Evolutionary conservation across 2,888 invertebrate genomes (phyloP).

Genomic region (Sesamia inferens): DNA sequence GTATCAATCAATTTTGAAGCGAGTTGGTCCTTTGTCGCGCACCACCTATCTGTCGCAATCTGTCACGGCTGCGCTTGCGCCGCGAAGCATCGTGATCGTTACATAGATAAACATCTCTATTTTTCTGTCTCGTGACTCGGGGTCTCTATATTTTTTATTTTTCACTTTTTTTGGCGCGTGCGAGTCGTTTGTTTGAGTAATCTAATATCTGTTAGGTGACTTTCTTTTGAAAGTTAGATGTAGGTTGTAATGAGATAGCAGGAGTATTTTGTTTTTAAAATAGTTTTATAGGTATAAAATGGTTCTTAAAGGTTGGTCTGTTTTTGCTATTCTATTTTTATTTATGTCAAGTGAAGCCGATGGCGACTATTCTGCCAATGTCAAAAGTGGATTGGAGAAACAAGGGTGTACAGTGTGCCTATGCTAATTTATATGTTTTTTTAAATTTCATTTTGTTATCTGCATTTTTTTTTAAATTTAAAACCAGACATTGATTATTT

Average conservation of each 20-base stretch:
- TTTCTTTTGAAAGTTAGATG: slow-evolving; percentile 61
- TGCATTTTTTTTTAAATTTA: too few species aligned
- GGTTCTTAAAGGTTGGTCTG: not conserved
- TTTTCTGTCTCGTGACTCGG: slow-evolving; percentile 65
- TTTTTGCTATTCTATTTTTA: not conserved
- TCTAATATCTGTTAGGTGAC: slow-evolving; percentile 58
- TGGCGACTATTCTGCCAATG: too few species aligned
- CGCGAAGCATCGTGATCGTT: slow-evolving; percentile 62
- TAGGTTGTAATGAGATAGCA: slow-evolving; percentile 28
- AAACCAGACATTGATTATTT: not conserved
- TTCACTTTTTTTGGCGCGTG: slow-evolving; percentile 51
- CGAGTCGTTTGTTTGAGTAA: slow-evolving; percentile 61
- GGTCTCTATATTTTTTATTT: slow-evolving; percentile 44
- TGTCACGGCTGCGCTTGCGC: slow-evolving; percentile 66
- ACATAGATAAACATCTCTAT: slow-evolving; percentile 73
- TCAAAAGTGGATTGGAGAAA: too few species aligned
- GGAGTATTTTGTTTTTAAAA: slow-evolving; percentile 10
- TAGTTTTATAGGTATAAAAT: not conserved
- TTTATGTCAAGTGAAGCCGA: not conserved
- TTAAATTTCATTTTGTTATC: too few species aligned
- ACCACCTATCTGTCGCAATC: slow-evolving; percentile 64
- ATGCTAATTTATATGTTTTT: too few species aligned
- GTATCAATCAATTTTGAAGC: slow-evolving; percentile 64
- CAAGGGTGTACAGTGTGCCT: too few species aligned
- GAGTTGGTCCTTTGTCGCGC: slow-evolving; percentile 65